These are phyloP conservation scores for Pachypsylla venusta DNA, from an alignment of 1,140 invertebrate species.

Conservation along the genomic window DNA sequence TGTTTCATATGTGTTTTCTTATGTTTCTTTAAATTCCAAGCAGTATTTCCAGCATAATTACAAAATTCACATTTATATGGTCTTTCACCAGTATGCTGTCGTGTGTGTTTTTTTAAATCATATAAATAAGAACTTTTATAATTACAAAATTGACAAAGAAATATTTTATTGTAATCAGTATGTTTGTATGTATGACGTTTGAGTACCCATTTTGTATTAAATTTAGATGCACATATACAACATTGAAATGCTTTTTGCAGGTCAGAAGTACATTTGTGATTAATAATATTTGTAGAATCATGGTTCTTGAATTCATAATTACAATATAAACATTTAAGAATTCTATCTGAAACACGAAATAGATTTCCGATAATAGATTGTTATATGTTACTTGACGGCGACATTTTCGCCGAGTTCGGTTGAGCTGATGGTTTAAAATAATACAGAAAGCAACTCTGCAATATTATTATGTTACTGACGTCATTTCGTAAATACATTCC, in stretches of 20 bases:
- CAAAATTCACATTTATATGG: constrained; percentile 2
- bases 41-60: not conserved
- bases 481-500: no score
- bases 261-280: not conserved
- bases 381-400: no score
- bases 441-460: no score
- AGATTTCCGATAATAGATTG: no score
- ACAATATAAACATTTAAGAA: no score
- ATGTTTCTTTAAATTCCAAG: not conserved
- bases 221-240: not conserved
- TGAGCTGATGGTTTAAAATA: no score
- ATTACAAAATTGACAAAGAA: not conserved
- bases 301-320: no score
- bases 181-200: not conserved
- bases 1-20: no score
- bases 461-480: no score
- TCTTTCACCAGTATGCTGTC: not conserved
- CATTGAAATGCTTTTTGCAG: not conserved
- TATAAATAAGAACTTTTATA: not conserved
- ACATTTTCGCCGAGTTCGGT: no score
- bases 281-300: no score
- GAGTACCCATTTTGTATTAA: not conserved
- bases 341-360: no score
- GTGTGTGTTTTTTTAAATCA: not conserved
- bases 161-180: not conserved